These are phyloP conservation scores for Sebastes kiyomatsui DNA, from an alignment of 2,797 vertebrate species.

Conservation along the genomic window DNA sequence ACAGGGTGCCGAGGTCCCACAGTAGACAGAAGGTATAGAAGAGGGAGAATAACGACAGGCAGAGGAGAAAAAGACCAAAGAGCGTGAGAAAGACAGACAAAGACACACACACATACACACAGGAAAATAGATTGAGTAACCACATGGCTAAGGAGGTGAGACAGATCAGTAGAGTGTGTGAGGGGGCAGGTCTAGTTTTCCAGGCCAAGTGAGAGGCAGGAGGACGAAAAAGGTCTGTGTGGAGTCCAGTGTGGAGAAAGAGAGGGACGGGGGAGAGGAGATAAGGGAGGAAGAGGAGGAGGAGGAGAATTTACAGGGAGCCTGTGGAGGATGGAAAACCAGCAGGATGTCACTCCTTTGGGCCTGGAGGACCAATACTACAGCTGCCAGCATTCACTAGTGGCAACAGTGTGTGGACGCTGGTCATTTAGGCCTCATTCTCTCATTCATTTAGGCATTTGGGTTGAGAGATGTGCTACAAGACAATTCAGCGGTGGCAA, in stretches of 20 bases:
- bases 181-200: constrained; percentile 64
- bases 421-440: constrained; percentile 38
- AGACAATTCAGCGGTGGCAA: constrained; percentile 26
- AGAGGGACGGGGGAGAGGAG: constrained; percentile 30
- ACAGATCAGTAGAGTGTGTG: constrained; percentile 70
- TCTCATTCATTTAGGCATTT: constrained; percentile 52
- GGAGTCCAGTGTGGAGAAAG: constrained; percentile 58
- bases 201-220: constrained; percentile 70
- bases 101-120: constrained; percentile 20
- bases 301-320: constrained; percentile 52
- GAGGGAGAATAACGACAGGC: constrained; percentile 63
- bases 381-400: constrained; percentile 59
- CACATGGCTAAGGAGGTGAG: constrained; percentile 65
- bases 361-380: constrained; percentile 52
- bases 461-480: constrained; percentile 19
- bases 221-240: constrained; percentile 58
- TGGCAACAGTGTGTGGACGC: constrained; percentile 46
- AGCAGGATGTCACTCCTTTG: constrained; percentile 56
- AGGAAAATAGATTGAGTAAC: constrained; percentile 71
- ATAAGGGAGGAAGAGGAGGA: constrained; percentile 26
- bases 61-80: constrained; percentile 75
- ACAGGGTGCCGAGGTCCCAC: constrained; percentile 67
- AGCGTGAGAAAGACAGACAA: constrained; percentile 59
- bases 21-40: constrained; percentile 55
- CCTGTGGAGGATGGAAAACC: constrained; percentile 73